These are phyloP conservation scores for Lissonota sp. DNA, from an alignment of 2,888 invertebrate genomes.

Conservation along the genomic window DNA sequence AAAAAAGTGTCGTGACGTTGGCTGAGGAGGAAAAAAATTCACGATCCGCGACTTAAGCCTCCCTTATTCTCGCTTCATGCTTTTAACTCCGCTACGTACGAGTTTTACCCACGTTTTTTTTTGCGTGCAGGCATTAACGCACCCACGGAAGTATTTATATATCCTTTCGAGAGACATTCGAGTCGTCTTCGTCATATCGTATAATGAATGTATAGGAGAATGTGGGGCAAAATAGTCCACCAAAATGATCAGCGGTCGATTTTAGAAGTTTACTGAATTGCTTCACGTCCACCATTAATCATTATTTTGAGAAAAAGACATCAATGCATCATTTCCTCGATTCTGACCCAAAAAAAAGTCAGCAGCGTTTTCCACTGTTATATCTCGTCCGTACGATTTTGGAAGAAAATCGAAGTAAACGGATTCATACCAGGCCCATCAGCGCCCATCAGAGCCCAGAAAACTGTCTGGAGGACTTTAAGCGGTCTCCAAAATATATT, in stretches of 20 bases:
- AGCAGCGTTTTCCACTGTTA: no score
- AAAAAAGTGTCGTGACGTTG: not conserved
- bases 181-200: not conserved
- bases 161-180: slow-evolving; percentile 17
- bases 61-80: slow-evolving; percentile 4
- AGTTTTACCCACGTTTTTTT: slow-evolving; percentile 23
- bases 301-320: no score
- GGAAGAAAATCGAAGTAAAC: not conserved
- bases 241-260: no score
- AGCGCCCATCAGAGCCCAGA: not conserved
- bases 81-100: not conserved
- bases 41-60: slow-evolving; percentile 22
- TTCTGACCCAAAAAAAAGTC: no score
- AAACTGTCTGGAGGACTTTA: slow-evolving; percentile 38
- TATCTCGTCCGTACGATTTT: no score
- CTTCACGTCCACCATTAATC: no score
- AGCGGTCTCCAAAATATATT: slow-evolving; percentile 44
- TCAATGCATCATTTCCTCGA: no score
- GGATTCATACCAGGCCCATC: slow-evolving; percentile 9
- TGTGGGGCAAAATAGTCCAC: no score
- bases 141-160: slow-evolving; percentile 1
- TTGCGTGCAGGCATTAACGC: not conserved
- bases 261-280: no score
- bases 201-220: no score
- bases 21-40: not conserved